Percentiles rank a stretch among this genome's conserved stretches.
Conservation (phyloP, 2,888 invertebrate species). For the Melikaiella ostensackeni region DNA sequence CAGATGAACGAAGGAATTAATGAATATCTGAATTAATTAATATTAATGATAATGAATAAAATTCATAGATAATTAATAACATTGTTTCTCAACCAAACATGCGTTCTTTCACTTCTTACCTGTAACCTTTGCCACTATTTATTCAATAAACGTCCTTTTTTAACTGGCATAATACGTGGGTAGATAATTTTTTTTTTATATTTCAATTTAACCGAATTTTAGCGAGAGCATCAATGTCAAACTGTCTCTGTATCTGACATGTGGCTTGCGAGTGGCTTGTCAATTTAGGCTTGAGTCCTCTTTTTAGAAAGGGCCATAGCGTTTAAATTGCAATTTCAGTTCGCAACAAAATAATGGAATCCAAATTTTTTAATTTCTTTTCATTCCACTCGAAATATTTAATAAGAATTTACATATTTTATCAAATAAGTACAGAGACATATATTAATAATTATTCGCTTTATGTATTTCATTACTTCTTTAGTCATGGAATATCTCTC, state of each 20-base stretch:
- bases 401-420: neutral
- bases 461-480: constrained; percentile 3
- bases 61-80: neutral
- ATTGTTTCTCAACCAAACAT: neutral
- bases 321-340: neutral
- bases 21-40: neutral
- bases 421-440: neutral
- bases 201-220: neutral
- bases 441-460: neutral
- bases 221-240: constrained; percentile 1
- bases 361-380: neutral
- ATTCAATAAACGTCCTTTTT: neutral
- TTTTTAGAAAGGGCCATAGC: neutral
- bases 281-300: neutral
- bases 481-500: neutral
- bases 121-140: neutral
- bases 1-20: too few species aligned
- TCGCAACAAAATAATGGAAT: neutral
- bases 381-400: neutral
- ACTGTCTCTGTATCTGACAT: neutral
- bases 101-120: neutral
- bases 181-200: neutral
- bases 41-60: neutral
- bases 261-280: neutral
- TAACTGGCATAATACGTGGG: neutral